Evolutionary conservation across 2,888 invertebrate genomes (phyloP), one percentile per base, ranked within the genome.

Genomic region (Sarcophaga variegata): DNA sequence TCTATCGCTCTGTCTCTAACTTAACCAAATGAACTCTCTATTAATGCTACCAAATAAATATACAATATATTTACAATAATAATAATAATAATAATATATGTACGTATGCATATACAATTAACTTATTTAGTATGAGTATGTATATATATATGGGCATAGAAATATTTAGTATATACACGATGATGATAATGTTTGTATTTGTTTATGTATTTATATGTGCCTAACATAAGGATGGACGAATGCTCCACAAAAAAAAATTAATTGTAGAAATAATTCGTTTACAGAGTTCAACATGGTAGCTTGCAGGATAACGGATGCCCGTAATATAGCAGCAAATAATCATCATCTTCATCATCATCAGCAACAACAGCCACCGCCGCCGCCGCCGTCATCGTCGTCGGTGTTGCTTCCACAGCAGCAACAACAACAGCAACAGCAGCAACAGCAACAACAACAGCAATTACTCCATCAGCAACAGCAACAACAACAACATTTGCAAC

Each of bases 221-320:
- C 67, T 74, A 80, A 71, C 79, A 88, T 92, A 92, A 92, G 93
- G 93, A 93, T 90, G 93, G 93, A 93, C 92, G 90, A 81, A 93
- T 93, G 91, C 93, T 94, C 93, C 93, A 92, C 93, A 93, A 92
- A 90, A 93, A 27, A 92, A 90, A 93, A 93, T 93, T 94, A 94
- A 94, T 94, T 93, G 89, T 94, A 95, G 95, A 95, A 95, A 95
- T 95, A 93, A 95, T 95, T 94, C 95, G 96, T 94, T 97, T 97
- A 94, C 96, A 98, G 98, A 98, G 95, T 98, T 98, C 96, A 98
- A 98, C 95, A 98, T 98, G 98, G 98, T 98, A 95, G 97, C 98
- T 94, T 98, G 98, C 96, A 96, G 98, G 94, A 97, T 98, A 94
- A 97, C 98, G 91, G 98, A 98, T 94, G 96, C 97, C 92, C 96